phyloP scores from a whole-genome alignment of 2,888 invertebrate genomes.

The Cantharis flavilabris region DNA sequence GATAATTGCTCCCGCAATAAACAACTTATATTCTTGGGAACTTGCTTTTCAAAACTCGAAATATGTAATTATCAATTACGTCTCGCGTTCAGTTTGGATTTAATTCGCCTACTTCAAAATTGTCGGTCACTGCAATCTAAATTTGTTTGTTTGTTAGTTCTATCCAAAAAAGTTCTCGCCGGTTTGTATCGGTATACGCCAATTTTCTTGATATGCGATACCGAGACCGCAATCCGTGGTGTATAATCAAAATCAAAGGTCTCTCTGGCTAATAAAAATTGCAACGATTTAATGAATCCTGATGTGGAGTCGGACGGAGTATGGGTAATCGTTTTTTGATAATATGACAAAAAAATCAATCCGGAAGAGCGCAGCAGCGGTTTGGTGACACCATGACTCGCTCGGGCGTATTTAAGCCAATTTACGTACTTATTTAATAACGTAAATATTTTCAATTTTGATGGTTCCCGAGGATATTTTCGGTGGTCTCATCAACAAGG shows the following conservation, averaged over 20 bases:
- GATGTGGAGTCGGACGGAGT: too few species aligned
- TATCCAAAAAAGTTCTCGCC: not conserved
- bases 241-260: not conserved
- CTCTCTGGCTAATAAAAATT: not conserved
- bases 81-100: conserved; percentile 33
- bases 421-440: conserved; percentile 1
- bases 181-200: not conserved
- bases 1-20: conserved; percentile 31
- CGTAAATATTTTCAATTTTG: conserved; percentile 10
- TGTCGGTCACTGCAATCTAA: not conserved
- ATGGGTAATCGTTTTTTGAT: too few species aligned
- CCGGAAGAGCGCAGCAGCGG: not conserved
- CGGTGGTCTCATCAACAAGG: conserved; percentile 47
- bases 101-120: conserved; percentile 23
- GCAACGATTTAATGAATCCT: not conserved
- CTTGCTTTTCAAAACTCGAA: conserved; percentile 30
- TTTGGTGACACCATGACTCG: not conserved
- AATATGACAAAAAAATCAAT: not conserved
- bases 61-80: conserved; percentile 41
- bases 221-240: not conserved
- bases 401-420: not conserved
- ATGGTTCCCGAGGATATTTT: conserved; percentile 38
- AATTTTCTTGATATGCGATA: not conserved
- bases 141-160: not conserved
- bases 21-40: conserved; percentile 31